Evolutionary conservation across 2,113 vertebrate genomes (phyloP), one percentile per base, ranked within the genome.

Genomic region (Epinephelus moara): DNA sequence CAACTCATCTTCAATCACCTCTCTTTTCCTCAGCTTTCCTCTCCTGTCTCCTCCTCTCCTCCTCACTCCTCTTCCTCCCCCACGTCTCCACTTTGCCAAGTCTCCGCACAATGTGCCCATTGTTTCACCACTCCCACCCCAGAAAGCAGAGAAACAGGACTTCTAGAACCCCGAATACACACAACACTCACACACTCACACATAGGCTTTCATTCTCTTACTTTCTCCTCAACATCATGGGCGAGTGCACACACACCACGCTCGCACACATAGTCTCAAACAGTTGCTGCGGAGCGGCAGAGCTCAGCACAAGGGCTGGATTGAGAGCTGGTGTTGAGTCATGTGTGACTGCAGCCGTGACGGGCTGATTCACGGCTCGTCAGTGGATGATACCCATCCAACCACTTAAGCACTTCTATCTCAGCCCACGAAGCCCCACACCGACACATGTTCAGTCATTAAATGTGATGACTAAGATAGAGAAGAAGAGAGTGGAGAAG

Each of bases 21-120:
- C 25, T 18, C 75, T 71, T 78, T 75, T 71, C 37, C 75, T 70
- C 74, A 45, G 33, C 37, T 45, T 75, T 78, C 55, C 80, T 42
- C 64, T 70, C 66, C 81, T 57, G 30, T 79, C 63, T 73, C 70
- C 76, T 60, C 47, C 40, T 64, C 50, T 68, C 49, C 55, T 18
- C 33, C 69, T 56, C 80, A 40, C 74, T 45, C 61, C 72, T 49
- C 64, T 66, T 70, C 61, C 85, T 33, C 75, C 75, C 11, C 33
- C 49, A 5, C 59, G 33, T 70, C 75, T 50, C 67, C 70, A 25
- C 81, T 78, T 62, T 88, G 88, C 90, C 93, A 91, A 50, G 85
- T 88, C 75, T 40, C 64, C 71, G 57, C 78, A 93, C 91, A 94
- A 94, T 91, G 89, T 82, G 72, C 80, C 81, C 92, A 94, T 94